Evolutionary conservation across 2,888 invertebrate species (phyloP).

Genomic region (Heliconius ismenius): DNA sequence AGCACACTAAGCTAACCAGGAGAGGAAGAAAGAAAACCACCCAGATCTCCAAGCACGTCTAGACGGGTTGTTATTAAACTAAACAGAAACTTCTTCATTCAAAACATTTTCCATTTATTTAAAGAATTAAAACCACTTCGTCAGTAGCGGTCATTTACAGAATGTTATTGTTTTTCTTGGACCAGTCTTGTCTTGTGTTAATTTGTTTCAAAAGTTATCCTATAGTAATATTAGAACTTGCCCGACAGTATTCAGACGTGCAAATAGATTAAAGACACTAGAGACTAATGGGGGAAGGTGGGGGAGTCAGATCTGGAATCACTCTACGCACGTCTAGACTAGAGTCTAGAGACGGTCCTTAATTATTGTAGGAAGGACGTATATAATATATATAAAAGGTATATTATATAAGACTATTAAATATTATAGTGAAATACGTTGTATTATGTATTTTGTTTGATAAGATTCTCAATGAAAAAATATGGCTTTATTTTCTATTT

Average conservation of each 20-base stretch:
- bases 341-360: conserved; percentile 1
- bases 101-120: not conserved
- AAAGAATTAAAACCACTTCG: not conserved
- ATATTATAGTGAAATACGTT: not conserved
- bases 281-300: conserved; percentile 23
- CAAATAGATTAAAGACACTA: conserved; percentile 9
- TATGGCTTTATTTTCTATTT: not conserved
- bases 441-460: not conserved
- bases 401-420: not conserved
- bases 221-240: conserved; percentile 1
- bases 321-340: conserved; percentile 64
- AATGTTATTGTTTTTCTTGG: conserved; percentile 2
- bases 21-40: not conserved
- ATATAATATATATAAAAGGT: not conserved
- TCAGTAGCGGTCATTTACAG: not conserved
- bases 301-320: conserved; percentile 39
- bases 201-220: not conserved
- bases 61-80: conserved; percentile 7
- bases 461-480: not conserved
- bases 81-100: not conserved
- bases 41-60: conserved; percentile 6
- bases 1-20: too few relatives aligned
- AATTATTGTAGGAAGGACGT: not conserved
- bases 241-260: conserved; percentile 20
- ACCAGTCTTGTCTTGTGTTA: not conserved